Evolutionary conservation across 2,113 vertebrate species (phyloP).

Genomic region (Aptenodytes patagonicus): DNA sequence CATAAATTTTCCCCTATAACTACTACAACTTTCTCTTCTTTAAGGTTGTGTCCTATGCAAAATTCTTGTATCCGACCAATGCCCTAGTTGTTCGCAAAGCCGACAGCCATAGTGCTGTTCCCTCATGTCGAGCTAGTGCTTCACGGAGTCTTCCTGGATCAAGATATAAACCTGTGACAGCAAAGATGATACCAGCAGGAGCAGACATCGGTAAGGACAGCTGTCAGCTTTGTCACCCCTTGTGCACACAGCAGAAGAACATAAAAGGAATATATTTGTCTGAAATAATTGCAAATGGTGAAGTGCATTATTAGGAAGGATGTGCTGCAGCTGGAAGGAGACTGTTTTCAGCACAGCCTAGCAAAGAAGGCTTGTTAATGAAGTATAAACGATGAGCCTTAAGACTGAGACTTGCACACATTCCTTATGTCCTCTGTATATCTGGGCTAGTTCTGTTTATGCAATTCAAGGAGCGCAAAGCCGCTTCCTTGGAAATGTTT

Average conservation of each 20-base stretch:
- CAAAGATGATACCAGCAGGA: conserved; percentile 76
- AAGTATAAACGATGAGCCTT: not conserved
- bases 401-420: not conserved
- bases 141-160: conserved; percentile 75
- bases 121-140: conserved; percentile 72
- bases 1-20: not conserved
- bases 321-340: not conserved
- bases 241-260: not conserved
- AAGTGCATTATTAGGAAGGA: not conserved
- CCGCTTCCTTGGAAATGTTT: not conserved
- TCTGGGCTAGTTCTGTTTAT: not conserved
- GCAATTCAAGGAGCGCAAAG: not conserved
- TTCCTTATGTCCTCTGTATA: not conserved
- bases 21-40: not conserved
- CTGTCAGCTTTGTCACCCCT: not conserved
- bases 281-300: not conserved
- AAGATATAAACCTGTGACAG: conserved; percentile 74
- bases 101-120: conserved; percentile 72
- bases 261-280: not conserved
- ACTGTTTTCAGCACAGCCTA: not conserved
- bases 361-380: not conserved
- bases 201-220: conserved; percentile 82
- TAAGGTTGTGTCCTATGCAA: conserved; percentile 95
- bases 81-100: conserved; percentile 87
- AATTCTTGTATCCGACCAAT: conserved; percentile 92